A percentile compares a stretch with the other conserved stretches of the same genome.
Evolutionary conservation across 2,797 vertebrate species (phyloP).

Genomic region (Microcaecilia unicolor): DNA sequence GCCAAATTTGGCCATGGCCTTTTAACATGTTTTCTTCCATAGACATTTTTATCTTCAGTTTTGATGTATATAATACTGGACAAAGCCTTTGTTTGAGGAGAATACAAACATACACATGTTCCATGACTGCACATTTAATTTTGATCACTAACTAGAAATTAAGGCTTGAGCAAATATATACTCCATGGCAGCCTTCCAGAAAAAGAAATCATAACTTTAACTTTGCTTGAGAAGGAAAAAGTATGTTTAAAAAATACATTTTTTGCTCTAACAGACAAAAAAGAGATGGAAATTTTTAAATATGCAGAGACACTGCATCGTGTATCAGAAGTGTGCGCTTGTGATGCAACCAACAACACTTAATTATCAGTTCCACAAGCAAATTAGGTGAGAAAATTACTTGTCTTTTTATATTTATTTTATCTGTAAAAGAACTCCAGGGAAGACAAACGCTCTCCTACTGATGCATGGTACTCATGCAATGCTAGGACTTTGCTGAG

Average conservation of each 20-base stretch:
- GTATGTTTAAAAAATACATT: conserved; percentile 31
- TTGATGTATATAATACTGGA: too few species aligned
- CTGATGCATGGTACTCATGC: conserved; percentile 15
- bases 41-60: too few species aligned
- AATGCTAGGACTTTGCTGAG: background rate
- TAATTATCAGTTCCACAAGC: conserved; percentile 70
- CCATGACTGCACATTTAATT: too few species aligned
- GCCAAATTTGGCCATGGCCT: too few species aligned
- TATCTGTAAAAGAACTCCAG: conserved; percentile 54
- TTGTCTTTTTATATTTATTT: conserved; percentile 69
- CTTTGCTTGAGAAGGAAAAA: too few species aligned
- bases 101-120: too few species aligned
- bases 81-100: too few species aligned
- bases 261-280: conserved; percentile 41
- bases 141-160: too few species aligned
- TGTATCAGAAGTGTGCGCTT: conserved; percentile 50
- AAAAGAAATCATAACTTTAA: too few species aligned
- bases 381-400: conserved; percentile 74
- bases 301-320: conserved; percentile 60
- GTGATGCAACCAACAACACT: conserved; percentile 60
- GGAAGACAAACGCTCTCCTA: conserved; percentile 36
- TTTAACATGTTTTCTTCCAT: too few species aligned
- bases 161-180: too few species aligned
- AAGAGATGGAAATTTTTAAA: conserved; percentile 50
- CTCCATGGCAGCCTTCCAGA: too few species aligned